phyloP scores from a whole-genome alignment of 2,113 vertebrate species.

The Stercorarius parasiticus region DNA sequence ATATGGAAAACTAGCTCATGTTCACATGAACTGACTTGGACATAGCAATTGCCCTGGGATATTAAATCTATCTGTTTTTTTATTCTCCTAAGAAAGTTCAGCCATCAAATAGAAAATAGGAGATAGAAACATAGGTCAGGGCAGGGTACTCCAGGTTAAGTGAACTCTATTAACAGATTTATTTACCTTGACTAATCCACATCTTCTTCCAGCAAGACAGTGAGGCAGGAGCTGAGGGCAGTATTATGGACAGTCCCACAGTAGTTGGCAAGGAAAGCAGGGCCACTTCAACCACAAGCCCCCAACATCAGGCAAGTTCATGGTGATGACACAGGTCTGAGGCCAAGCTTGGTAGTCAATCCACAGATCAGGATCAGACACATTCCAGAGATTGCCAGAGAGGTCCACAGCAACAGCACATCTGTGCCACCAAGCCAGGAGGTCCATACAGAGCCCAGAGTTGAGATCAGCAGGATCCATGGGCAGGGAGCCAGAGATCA shows the following conservation, averaged over 20 bases:
- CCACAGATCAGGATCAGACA: neutral
- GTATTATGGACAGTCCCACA: no score
- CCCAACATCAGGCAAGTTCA: fast-evolving
- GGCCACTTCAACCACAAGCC: neutral
- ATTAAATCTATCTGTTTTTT: neutral
- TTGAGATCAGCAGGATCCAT: fast-evolving
- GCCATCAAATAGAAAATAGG: neutral
- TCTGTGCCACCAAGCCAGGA: neutral
- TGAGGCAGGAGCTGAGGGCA: neutral
- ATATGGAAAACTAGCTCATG: neutral
- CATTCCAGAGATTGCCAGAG: neutral
- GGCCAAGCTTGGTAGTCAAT: neutral
- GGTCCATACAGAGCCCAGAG: fast-evolving
- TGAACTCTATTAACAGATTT: neutral
- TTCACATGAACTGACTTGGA: neutral
- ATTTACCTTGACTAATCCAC: neutral
- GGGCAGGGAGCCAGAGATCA: fast-evolving
- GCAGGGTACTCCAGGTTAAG: neutral
- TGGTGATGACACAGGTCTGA: fast-evolving
- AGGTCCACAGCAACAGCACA: fast-evolving
- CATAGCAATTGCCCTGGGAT: neutral
- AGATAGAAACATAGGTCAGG: fast-evolving
- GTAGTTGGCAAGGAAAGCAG: neutral
- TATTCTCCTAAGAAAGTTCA: neutral
- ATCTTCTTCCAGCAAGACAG: neutral